These are phyloP conservation scores for Bufo bufo DNA, from an alignment of 2,113 vertebrate species.

Conservation along the genomic window DNA sequence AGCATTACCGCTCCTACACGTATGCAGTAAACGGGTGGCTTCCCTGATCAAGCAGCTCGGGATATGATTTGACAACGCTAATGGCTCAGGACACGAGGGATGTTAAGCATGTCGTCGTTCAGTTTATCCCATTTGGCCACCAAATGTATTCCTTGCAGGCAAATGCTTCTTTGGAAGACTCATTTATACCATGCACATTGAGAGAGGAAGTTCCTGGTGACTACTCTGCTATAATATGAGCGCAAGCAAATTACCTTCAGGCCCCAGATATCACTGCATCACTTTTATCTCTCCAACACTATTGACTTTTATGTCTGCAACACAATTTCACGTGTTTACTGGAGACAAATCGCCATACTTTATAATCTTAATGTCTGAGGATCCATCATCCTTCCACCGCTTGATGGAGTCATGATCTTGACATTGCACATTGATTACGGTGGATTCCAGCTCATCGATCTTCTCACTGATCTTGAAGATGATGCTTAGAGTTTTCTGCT, in stretches of 20 bases:
- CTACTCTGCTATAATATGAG: slow-evolving; percentile 5
- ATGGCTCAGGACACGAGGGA: not conserved
- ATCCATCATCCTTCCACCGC: slow-evolving; percentile 40
- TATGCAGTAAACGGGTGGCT: not conserved
- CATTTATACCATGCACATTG: slow-evolving; percentile 24
- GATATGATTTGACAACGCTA: not conserved
- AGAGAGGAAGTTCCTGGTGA: not conserved
- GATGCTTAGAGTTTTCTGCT: not conserved
- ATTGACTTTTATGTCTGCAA: slow-evolving; percentile 53
- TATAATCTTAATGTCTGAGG: slow-evolving; percentile 24
- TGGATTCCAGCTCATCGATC: slow-evolving; percentile 44
- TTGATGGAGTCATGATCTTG: slow-evolving; percentile 49
- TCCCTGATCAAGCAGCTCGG: not conserved
- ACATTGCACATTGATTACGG: slow-evolving; percentile 42
- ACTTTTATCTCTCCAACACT: slow-evolving; percentile 50
- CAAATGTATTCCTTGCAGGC: slow-evolving; percentile 28
- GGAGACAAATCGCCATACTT: slow-evolving; percentile 41
- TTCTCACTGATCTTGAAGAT: slow-evolving; percentile 18
- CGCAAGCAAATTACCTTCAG: not conserved
- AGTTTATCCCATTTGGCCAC: slow-evolving; percentile 10
- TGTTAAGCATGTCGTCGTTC: not conserved
- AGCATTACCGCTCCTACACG: not conserved
- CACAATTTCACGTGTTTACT: slow-evolving; percentile 35
- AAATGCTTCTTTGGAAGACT: slow-evolving; percentile 11
- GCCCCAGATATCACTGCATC: slow-evolving; percentile 31